These are phyloP conservation scores for Plecturocebus donacophilus DNA, from an alignment of 2,113 vertebrate species.

Conservation along the genomic window DNA sequence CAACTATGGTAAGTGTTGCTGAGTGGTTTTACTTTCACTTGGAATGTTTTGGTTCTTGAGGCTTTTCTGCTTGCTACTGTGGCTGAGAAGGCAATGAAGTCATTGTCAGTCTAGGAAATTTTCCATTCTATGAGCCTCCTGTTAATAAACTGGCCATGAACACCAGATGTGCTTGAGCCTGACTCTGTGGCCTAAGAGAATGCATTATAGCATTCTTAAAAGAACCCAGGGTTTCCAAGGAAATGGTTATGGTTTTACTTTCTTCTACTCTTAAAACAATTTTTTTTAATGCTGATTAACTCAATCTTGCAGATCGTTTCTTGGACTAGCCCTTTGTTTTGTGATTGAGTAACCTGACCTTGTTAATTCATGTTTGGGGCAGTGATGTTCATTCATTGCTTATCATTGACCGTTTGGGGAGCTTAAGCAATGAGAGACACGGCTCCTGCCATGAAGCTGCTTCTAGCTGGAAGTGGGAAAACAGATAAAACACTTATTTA, in stretches of 20 bases:
- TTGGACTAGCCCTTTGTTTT: constrained; percentile 1
- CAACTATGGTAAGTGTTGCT: constrained; percentile 94
- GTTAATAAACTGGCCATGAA: background rate
- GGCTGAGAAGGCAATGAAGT: background rate
- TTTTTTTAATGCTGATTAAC: constrained; percentile 7
- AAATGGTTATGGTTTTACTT: background rate
- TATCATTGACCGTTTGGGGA: background rate
- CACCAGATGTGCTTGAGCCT: background rate
- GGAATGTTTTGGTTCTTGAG: background rate
- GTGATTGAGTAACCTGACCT: background rate
- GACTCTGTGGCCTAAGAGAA: background rate
- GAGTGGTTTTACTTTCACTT: background rate
- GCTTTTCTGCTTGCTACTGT: background rate
- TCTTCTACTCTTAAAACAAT: background rate
- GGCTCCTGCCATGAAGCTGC: background rate
- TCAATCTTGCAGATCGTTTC: background rate
- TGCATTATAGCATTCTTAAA: background rate
- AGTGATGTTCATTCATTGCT: background rate
- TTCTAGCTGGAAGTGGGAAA: background rate
- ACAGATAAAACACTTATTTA: background rate
- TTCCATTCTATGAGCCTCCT: background rate
- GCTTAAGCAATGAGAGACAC: background rate
- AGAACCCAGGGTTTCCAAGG: background rate
- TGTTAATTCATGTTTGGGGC: background rate
- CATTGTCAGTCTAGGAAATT: background rate